Conservation (phyloP, 2,888 invertebrate species). For the Cistogaster globosa region DNA sequence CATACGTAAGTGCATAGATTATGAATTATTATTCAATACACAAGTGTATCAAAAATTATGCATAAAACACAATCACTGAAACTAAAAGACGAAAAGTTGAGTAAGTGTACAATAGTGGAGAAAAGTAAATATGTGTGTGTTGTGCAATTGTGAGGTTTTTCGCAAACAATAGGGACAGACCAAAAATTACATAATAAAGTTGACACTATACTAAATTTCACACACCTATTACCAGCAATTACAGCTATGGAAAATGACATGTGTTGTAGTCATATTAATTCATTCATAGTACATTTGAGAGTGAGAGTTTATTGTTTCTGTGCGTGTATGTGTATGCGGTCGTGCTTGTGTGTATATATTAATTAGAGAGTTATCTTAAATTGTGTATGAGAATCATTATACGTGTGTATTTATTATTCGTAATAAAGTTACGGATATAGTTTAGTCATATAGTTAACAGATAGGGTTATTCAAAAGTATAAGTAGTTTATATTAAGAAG, state of each 20-base stretch:
- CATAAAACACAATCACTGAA: conserved; percentile 45
- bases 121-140: background rate
- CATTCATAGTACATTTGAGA: background rate
- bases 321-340: background rate
- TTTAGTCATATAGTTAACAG: background rate
- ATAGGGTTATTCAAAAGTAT: background rate
- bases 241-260: conserved; percentile 54
- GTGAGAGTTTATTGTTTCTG: conserved; percentile 19
- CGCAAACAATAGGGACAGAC: conserved; percentile 5
- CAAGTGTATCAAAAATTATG: conserved; percentile 64
- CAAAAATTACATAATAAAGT: conserved; percentile 57
- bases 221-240: conserved; percentile 65
- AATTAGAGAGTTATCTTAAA: conserved; percentile 15
- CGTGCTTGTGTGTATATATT: no score
- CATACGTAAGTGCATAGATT: conserved; percentile 1
- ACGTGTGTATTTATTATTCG: background rate
- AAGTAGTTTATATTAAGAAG: no score
- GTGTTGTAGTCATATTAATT: conserved; percentile 18
- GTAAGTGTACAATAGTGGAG: no score
- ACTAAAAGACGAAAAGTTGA: conserved; percentile 11
- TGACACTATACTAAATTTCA: conserved; percentile 63
- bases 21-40: conserved; percentile 59
- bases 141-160: background rate
- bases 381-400: conserved; percentile 27
- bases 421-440: background rate